Evolutionary conservation across 2,797 vertebrate genomes (phyloP).

Genomic region (Babyrousa celebensis): DNA sequence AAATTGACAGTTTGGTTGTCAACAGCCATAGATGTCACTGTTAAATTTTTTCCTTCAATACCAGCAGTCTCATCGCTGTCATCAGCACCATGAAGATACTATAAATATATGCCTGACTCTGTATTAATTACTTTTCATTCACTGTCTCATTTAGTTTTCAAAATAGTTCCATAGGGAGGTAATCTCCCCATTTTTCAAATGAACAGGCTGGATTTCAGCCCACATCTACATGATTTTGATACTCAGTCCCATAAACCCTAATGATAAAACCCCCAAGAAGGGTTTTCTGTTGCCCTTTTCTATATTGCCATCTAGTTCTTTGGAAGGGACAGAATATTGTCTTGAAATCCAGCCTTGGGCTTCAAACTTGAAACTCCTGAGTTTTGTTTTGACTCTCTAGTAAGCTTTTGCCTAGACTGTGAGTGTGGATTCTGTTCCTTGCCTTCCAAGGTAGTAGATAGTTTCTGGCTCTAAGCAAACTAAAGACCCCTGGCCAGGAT

Average conservation of each 20-base stretch:
- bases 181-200: background rate
- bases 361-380: too few relatives aligned
- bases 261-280: background rate
- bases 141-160: background rate
- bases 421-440: background rate
- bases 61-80: background rate
- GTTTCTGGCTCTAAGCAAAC: conserved; percentile 42
- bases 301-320: background rate
- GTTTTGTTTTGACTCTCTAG: conserved; percentile 40
- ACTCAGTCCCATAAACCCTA: background rate
- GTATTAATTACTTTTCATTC: conserved; percentile 9
- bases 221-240: background rate
- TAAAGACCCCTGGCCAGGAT: background rate
- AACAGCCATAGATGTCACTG: conserved; percentile 23
- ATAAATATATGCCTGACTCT: background rate
- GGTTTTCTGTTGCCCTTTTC: background rate
- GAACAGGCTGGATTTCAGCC: conserved; percentile 17
- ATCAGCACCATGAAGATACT: background rate
- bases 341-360: background rate
- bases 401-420: conserved; percentile 12
- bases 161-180: background rate
- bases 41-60: background rate
- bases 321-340: background rate
- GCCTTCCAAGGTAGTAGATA: background rate
- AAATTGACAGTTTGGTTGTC: conserved; percentile 52